Evolutionary conservation across 2,797 vertebrate species (phyloP).

Genomic region (Acrossocheilus wenchowensis): DNA sequence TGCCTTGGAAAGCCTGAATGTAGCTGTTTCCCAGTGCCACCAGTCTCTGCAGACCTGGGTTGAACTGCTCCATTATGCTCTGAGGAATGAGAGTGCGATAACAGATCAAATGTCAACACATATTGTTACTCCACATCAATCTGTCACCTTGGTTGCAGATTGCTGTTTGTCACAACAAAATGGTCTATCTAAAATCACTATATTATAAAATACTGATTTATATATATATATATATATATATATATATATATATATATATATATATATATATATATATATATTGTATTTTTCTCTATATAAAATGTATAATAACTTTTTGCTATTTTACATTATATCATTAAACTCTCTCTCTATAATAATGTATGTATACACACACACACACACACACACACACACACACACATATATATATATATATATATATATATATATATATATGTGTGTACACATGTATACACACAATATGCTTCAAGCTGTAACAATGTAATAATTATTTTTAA

Average conservation of each 20-base stretch:
- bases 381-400: no score
- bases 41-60: constrained; percentile 89
- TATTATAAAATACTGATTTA: neutral
- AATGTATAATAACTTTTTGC: neutral
- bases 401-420: no score
- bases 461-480: neutral
- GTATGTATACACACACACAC: no score
- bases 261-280: neutral
- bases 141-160: constrained; percentile 17
- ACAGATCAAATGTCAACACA: neutral
- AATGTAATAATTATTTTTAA: neutral
- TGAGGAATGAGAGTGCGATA: constrained; percentile 63
- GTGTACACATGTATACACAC: no score
- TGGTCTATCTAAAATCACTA: neutral
- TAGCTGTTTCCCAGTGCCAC: constrained; percentile 91
- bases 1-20: constrained; percentile 87
- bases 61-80: constrained; percentile 92
- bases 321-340: neutral
- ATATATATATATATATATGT: no score
- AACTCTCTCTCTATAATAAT: no score
- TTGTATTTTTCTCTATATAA: neutral
- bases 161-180: constrained; percentile 21
- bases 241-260: neutral
- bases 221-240: neutral
- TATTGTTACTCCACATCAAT: neutral